A percentile compares a stretch with the other conserved stretches of the same genome.
Evolutionary conservation across 2,113 vertebrate species (phyloP).

Genomic region (Nerophis ophidion): DNA sequence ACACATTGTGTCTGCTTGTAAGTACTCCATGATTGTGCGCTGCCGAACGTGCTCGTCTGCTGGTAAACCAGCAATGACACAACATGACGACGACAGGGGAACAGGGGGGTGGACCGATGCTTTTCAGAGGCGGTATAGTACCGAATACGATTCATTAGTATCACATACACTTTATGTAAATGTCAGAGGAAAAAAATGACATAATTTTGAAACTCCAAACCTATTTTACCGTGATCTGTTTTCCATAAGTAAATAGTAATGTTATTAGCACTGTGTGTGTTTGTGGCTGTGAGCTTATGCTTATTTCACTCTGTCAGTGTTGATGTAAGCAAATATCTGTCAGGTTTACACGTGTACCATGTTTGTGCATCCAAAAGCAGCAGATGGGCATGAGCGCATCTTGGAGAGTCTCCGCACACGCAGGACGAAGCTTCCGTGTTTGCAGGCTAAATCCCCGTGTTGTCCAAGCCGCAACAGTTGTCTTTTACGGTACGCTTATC

Average conservation of each 20-base stretch:
- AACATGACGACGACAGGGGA: too few species aligned
- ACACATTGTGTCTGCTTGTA: too few species aligned
- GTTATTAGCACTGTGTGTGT: conserved; percentile 1
- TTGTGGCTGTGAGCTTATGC: conserved; percentile 27
- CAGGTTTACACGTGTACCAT: conserved; percentile 15
- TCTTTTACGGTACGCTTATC: conserved; percentile 53
- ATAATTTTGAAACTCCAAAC: too few species aligned
- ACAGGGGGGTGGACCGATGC: too few species aligned
- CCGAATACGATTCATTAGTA: too few species aligned
- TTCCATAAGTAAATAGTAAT: background rate
- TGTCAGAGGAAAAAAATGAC: too few species aligned
- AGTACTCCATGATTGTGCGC: too few species aligned
- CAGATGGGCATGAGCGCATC: conserved; percentile 32
- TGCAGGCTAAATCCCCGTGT: conserved; percentile 56
- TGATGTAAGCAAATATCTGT: conserved; percentile 1
- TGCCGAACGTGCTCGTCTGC: too few species aligned
- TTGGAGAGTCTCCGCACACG: conserved; percentile 45
- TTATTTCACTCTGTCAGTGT: conserved; percentile 27
- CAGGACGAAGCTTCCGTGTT: conserved; percentile 50
- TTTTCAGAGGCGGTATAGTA: too few species aligned
- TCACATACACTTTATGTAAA: too few species aligned
- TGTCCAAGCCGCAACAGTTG: conserved; percentile 58
- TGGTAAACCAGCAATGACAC: too few species aligned
- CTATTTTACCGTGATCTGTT: too few species aligned
- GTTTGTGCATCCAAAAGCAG: conserved; percentile 39